These are phyloP conservation scores for Dyspetes luteomarginatus DNA, from an alignment of 2,888 invertebrate species.

Conservation along the genomic window DNA sequence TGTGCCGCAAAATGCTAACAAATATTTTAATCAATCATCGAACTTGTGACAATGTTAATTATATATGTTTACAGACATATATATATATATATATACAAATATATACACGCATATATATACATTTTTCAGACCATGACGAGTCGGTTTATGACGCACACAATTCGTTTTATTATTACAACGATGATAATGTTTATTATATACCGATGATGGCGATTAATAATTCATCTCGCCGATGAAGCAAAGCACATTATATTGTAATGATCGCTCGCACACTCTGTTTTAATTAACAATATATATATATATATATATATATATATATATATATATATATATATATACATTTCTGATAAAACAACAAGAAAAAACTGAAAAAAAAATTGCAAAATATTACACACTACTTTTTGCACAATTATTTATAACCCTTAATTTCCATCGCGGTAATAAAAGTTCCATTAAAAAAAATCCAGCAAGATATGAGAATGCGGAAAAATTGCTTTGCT, in stretches of 20 bases:
- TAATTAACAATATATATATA: too few species aligned
- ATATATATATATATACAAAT: not conserved
- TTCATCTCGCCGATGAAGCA: conserved; percentile 49
- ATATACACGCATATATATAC: not conserved
- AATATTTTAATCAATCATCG: conserved; percentile 61
- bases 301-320: too few species aligned
- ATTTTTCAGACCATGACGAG: conserved; percentile 52
- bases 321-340: too few species aligned
- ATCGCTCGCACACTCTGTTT: conserved; percentile 49
- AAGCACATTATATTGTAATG: conserved; percentile 57
- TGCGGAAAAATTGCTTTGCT: too few species aligned
- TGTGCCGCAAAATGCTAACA: conserved; percentile 53
- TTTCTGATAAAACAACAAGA: conserved; percentile 46
- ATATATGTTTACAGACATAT: conserved; percentile 35
- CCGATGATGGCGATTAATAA: conserved; percentile 59
- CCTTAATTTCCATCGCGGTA: not conserved
- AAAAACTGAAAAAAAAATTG: conserved; percentile 43
- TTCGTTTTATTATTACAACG: conserved; percentile 57
- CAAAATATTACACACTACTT: conserved; percentile 23
- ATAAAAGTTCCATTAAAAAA: too few species aligned
- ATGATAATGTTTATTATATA: conserved; percentile 57
- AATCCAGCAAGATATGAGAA: too few species aligned
- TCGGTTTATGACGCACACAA: conserved; percentile 53
- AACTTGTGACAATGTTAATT: conserved; percentile 53
- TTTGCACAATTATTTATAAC: conserved; percentile 21